These are phyloP conservation scores for Pelmatolapia mariae DNA, from an alignment of 2,113 vertebrate genomes.

Conservation along the genomic window DNA sequence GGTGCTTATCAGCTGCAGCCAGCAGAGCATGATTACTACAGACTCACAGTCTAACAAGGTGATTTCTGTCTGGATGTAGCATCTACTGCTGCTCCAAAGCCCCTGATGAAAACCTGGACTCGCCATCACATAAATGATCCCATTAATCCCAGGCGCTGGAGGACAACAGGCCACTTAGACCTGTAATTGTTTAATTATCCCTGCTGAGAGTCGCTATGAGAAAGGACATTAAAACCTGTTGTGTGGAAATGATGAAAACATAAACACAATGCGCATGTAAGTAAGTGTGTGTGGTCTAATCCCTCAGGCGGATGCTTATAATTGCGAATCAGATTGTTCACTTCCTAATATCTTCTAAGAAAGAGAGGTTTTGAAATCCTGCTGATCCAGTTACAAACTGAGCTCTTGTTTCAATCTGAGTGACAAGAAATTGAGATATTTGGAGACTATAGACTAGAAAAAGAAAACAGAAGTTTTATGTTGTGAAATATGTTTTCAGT, in stretches of 20 bases:
- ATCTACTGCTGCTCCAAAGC: not conserved
- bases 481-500: not conserved
- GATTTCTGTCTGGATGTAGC: not conserved
- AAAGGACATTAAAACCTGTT: not conserved
- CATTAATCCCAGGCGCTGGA: constrained; percentile 36
- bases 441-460: not conserved
- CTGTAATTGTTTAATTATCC: constrained; percentile 45
- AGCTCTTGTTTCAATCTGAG: not conserved
- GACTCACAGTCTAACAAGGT: not conserved
- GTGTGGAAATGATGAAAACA: constrained; percentile 1
- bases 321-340: not conserved
- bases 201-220: not conserved
- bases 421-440: not conserved
- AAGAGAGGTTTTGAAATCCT: not conserved
- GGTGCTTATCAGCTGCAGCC: constrained; percentile 27
- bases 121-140: constrained; percentile 15
- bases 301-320: not conserved
- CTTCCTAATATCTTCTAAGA: not conserved
- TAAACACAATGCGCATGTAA: not conserved
- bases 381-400: not conserved
- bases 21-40: constrained; percentile 14
- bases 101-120: not conserved
- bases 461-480: not conserved
- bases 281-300: not conserved
- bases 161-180: constrained; percentile 21